These are phyloP conservation scores for Drosophila littoralis DNA, from an alignment of 1,140 invertebrate genomes.

Conservation along the genomic window DNA sequence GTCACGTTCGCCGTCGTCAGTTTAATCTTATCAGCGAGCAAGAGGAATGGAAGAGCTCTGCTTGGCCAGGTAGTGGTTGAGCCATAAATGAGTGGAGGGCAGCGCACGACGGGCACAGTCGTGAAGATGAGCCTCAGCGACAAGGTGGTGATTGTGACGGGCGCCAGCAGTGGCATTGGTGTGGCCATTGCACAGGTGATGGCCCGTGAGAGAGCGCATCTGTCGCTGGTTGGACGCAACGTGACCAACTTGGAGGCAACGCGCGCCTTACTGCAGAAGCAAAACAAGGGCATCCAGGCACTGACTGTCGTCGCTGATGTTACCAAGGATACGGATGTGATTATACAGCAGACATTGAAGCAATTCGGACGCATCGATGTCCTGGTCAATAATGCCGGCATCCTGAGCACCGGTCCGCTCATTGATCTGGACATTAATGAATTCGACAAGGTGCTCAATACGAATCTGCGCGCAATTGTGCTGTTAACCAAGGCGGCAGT, in stretches of 20 bases:
- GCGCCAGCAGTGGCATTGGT: conserved; percentile 95
- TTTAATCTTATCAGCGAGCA: conserved; percentile 57
- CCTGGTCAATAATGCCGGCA: conserved; percentile 95
- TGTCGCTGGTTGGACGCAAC: conserved; percentile 91
- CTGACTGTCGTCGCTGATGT: conserved; percentile 86
- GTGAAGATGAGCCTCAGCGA: conserved; percentile 83
- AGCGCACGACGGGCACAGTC: conserved; percentile 31
- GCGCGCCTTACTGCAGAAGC: conserved; percentile 85
- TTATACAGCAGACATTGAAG: conserved; percentile 89
- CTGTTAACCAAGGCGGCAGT: conserved; percentile 93
- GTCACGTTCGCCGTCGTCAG: conserved; percentile 24
- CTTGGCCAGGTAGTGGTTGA: no score
- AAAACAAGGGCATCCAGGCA: conserved; percentile 25
- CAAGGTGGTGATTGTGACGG: conserved; percentile 90
- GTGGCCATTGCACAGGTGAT: conserved; percentile 91
- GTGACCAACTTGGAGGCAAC: conserved; percentile 85
- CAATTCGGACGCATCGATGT: conserved; percentile 91
- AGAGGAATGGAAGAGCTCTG: background rate
- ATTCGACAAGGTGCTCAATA: conserved; percentile 93
- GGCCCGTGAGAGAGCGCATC: conserved; percentile 89
- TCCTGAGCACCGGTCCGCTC: conserved; percentile 88
- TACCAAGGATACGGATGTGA: conserved; percentile 90
- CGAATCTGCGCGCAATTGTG: conserved; percentile 93
- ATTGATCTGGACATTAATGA: conserved; percentile 91
- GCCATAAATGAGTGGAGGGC: no score